Base-by-base conservation (phyloP, 2,888 invertebrate species). In the Drosophila recens region DNA sequence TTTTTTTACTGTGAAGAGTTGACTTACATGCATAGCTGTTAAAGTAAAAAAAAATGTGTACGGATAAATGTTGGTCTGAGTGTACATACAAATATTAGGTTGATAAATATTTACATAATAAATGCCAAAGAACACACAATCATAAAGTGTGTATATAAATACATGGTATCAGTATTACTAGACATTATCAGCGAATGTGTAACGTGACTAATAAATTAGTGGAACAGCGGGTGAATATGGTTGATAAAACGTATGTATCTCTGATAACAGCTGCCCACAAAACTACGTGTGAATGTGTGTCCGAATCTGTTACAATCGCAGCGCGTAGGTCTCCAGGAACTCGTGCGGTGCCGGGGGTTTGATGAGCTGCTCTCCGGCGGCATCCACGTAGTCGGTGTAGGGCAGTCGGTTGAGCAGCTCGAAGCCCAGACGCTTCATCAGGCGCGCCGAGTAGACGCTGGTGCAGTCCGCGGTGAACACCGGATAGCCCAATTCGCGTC, bases 401-500 rank as follows among this genome's bases (percentile, higher is more conserved):
- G 82, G 75, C 11, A 85, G 27, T 3, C 71, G 65, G 66, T 89
- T 84, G 9, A 91, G 59, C 36, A 89, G 78, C 3, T 91, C 82
- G 78, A 87, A 91, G 10, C 79, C 81, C 36, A 91, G 66, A 0
- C 87, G 86, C 49, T 87, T 76, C 48, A 89, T 79, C 27, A 92
- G 51, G 6, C 78, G 79, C 1, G 87, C 88, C 6, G 92, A 91
- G 71, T 90, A 92, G 11, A 82, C 34, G 54, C 92, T 92, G 1
- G 91, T 87, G 65, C 92, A 92, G 75, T 92, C 92, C 9, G 56
- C 75, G 38, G 87, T 82, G 0, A 90, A 72, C n/a, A 92, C 45
- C 2, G 79, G 85, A 65, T 85, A 91, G 3, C 82, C 78, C 15
- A 87, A 65, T 0, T 77, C 54, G 13, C 75, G 78, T 1, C 74